Evolutionary conservation across 2,797 vertebrate genomes (phyloP).

Genomic region (Malurus leucopterus): DNA sequence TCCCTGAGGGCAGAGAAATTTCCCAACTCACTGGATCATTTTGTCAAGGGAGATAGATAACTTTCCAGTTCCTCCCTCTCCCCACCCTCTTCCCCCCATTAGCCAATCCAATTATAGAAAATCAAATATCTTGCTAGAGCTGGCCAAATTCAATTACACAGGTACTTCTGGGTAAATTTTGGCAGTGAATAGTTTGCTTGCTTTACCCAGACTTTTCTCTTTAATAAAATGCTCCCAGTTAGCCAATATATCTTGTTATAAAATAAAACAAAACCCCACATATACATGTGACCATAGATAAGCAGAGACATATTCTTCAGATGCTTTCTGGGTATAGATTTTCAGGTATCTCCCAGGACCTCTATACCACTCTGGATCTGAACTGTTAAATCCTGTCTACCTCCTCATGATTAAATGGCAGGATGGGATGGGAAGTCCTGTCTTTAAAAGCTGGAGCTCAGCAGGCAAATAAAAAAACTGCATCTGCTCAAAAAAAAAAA

Average conservation of each 20-base stretch:
- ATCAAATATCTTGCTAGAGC: conserved; percentile 64
- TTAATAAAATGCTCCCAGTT: conserved; percentile 52
- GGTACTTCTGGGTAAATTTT: conserved; percentile 63
- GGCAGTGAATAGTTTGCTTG: conserved; percentile 57
- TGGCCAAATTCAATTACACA: conserved; percentile 64
- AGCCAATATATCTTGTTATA: conserved; percentile 44
- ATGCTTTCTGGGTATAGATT: background rate
- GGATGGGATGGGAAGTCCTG: background rate
- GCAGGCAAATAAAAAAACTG: background rate
- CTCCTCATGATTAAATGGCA: background rate
- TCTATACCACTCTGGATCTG: background rate
- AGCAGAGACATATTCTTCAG: background rate
- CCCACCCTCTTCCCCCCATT: conserved; percentile 43
- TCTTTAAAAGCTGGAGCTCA: background rate
- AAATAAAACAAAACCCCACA: conserved; percentile 14
- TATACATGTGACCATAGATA: background rate
- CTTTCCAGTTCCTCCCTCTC: conserved; percentile 23
- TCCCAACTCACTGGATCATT: conserved; percentile 37
- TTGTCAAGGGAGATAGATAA: conserved; percentile 57
- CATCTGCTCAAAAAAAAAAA: background rate
- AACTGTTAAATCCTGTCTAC: background rate
- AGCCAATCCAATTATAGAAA: conserved; percentile 68
- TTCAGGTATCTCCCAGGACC: background rate
- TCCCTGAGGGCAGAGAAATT: conserved; percentile 21
- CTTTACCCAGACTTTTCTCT: conserved; percentile 41